These are phyloP conservation scores for Scaptomyza tumidula DNA, from an alignment of 2,888 invertebrate genomes.

Conservation along the genomic window DNA sequence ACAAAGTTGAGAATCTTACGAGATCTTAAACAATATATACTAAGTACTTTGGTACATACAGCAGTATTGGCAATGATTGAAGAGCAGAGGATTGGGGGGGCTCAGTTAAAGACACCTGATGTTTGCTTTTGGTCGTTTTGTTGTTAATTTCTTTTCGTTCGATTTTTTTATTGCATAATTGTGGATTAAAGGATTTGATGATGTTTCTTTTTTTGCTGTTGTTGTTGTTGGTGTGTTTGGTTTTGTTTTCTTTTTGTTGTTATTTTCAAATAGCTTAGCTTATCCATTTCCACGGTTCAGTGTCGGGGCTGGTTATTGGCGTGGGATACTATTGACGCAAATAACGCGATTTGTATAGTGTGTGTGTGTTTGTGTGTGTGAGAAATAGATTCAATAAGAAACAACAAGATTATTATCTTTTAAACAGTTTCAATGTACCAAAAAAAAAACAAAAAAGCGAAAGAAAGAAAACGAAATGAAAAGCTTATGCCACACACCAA, in stretches of 20 bases:
- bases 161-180: constrained; percentile 26
- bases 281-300: constrained; percentile 95
- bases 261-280: constrained; percentile 82
- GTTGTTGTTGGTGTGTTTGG: constrained; percentile 17
- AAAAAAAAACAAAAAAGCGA: constrained; percentile 6
- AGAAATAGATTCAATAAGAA: constrained; percentile 64
- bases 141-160: constrained; percentile 20
- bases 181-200: constrained; percentile 26
- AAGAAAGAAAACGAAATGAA: constrained; percentile 6
- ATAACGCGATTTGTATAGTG: constrained; percentile 35
- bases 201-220: constrained; percentile 29
- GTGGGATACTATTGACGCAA: constrained; percentile 90
- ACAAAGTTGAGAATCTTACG: constrained; percentile 3
- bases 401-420: constrained; percentile 45
- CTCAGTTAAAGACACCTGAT: constrained; percentile 44
- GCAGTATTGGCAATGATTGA: background rate
- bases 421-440: constrained; percentile 29
- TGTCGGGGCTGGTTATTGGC: constrained; percentile 94
- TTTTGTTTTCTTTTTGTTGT: constrained; percentile 85
- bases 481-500: constrained; percentile 41
- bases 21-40: constrained; percentile 6
- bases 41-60: constrained; percentile 26
- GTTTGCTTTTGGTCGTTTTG: constrained; percentile 36
- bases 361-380: constrained; percentile 12
- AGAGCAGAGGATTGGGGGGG: background rate